Base-by-base conservation (phyloP, 2,113 vertebrate genomes). In the Caloenas nicobarica region DNA sequence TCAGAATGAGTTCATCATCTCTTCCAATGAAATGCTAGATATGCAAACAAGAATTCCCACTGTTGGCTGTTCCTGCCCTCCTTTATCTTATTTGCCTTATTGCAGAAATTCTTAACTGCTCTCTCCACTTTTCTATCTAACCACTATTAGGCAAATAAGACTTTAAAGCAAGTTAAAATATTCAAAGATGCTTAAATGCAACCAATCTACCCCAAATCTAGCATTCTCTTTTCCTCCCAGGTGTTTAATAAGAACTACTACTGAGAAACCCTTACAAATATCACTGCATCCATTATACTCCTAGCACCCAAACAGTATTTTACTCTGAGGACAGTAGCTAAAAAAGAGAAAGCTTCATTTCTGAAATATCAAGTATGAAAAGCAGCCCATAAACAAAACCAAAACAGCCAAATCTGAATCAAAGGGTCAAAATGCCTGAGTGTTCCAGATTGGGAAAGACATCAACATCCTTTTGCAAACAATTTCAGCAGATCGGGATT, bases 41-140 rank as follows among this genome's bases (percentile, higher is more conserved):
- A 79, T 1, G 5, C 73, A 50, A 82, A 25, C 23, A 71, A 38
- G 26, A 61, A 29, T 13, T 66, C 44, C n/a, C 53, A 8, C 31
- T n/a, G 26, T 7, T 82, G 13, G 7, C 4, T 46, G 58, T 29
- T 40, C n/a, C 46, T 1, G 0, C 9, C 2, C 31, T 16, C 25
- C 40, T 65, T 46, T 15, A n/a, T 19, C 36, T 48, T 14, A 18
- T 74, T 31, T 48, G 4, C 8, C 13, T 8, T 65, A 14, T 10
- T 34, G 56, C 28, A 38, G 24, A 50, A 61, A 40, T 51, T 36
- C 48, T 44, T 53, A 71, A 46, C 29, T 53, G 42, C 36, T 65
- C 51, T 76, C 34, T 38, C 12, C 4, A 16, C 50, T 69, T 46
- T 46, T 76, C 42, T 15, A 48, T 44, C 46, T 57, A 50, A 71